Conservation (phyloP, 2,797 vertebrate species). For the Sparidentex hasta region DNA sequence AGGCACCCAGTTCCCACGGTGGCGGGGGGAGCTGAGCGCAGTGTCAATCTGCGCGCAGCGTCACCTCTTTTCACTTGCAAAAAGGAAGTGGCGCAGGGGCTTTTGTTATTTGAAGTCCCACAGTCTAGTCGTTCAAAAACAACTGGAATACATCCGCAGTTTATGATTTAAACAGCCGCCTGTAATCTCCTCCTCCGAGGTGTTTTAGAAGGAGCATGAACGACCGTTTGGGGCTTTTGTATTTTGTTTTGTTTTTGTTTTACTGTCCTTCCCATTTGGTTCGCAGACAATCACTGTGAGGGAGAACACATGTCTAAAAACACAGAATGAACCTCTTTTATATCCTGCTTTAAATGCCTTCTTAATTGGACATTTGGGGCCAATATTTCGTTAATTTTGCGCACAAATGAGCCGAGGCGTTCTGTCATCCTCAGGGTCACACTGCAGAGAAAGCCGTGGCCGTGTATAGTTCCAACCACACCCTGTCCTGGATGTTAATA, state of each 20-base stretch:
- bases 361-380: background rate
- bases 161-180: constrained; percentile 75
- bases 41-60: constrained; percentile 81
- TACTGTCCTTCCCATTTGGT: constrained; percentile 51
- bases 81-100: constrained; percentile 83
- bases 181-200: constrained; percentile 58
- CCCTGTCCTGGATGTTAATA: constrained; percentile 38
- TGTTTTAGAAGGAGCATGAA: constrained; percentile 51
- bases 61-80: constrained; percentile 85
- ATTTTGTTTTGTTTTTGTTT: constrained; percentile 39
- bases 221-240: constrained; percentile 22
- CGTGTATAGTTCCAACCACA: constrained; percentile 21
- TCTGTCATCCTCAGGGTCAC: background rate
- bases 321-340: background rate
- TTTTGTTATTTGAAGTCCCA: constrained; percentile 84
- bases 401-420: background rate
- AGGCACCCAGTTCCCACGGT: constrained; percentile 87
- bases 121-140: constrained; percentile 80
- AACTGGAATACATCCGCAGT: constrained; percentile 82
- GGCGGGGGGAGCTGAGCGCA: constrained; percentile 72
- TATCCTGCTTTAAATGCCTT: background rate
- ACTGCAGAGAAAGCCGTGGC: constrained; percentile 29
- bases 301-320: background rate
- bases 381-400: background rate
- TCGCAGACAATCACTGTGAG: constrained; percentile 14